A percentile compares a stretch with the other conserved stretches of the same genome.
These are phyloP conservation scores for Lepidonotus clava DNA, from an alignment of 2,888 invertebrate genomes.

Conservation along the genomic window DNA sequence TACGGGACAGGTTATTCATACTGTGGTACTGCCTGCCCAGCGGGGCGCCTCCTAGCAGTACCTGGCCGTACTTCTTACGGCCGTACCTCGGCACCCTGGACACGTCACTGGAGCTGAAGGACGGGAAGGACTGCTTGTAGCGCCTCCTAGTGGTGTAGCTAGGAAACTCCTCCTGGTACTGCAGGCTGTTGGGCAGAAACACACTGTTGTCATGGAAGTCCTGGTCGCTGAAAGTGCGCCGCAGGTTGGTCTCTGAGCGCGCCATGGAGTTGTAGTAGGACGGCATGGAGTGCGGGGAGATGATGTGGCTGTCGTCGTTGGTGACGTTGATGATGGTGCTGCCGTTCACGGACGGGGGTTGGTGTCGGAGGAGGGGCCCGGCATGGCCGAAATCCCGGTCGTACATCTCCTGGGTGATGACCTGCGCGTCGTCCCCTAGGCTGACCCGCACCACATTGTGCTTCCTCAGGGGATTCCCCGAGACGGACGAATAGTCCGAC, in stretches of 20 bases:
- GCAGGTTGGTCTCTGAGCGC: conserved; percentile 27
- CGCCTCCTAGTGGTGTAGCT: neutral
- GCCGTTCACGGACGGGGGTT: neutral
- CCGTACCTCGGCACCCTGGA: neutral
- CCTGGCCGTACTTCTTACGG: conserved; percentile 12
- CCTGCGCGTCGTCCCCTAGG: neutral
- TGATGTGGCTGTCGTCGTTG: neutral
- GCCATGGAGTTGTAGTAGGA: neutral
- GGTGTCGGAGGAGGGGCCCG: neutral
- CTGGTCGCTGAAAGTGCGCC: conserved; percentile 18
- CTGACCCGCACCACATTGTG: conserved; percentile 24
- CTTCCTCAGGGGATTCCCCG: neutral
- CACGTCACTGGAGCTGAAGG: conserved; percentile 7
- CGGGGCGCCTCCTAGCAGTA: conserved; percentile 4
- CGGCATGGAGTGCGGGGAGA: neutral
- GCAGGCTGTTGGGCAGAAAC: neutral
- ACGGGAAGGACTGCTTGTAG: neutral
- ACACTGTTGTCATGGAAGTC: conserved; percentile 32
- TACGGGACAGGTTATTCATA: conserved; percentile 35
- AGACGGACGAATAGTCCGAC: conserved; percentile 24
- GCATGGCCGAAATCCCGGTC: neutral
- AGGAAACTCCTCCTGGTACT: neutral
- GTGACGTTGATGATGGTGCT: conserved; percentile 45
- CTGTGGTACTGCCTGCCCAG: neutral
- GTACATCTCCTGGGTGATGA: conserved; percentile 32